A percentile compares a stretch with the other conserved stretches of the same genome.
phyloP scores from a whole-genome alignment of 2,888 invertebrate genomes.

The Chrysina gloriosa region DNA sequence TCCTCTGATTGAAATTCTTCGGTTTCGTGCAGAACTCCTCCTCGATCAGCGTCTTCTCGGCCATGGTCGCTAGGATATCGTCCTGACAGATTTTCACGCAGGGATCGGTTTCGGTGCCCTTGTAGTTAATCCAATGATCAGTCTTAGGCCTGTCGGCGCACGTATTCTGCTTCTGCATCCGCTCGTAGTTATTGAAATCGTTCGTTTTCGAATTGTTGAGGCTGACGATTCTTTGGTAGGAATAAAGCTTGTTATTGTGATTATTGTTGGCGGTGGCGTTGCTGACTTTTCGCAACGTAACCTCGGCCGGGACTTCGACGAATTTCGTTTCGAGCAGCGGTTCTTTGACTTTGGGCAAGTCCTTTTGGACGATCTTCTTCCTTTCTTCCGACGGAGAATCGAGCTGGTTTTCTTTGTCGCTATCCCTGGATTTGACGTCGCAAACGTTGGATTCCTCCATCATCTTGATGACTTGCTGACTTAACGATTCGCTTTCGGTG shows the following conservation, averaged over 20 bases:
- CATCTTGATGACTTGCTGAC: conserved; percentile 69
- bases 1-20: conserved; percentile 79
- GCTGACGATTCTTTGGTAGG: conserved; percentile 54
- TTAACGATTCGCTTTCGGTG: conserved; percentile 71
- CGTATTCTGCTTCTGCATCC: conserved; percentile 58
- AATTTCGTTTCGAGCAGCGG: conserved; percentile 53
- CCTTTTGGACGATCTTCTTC: conserved; percentile 56
- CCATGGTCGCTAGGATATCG: conserved; percentile 52
- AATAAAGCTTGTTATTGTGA: conserved; percentile 45
- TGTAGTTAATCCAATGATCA: conserved; percentile 53
- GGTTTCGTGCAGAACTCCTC: conserved; percentile 68
- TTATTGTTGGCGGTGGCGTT: conserved; percentile 48
- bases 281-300: conserved; percentile 58
- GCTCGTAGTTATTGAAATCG: conserved; percentile 51
- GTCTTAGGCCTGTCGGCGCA: conserved; percentile 59
- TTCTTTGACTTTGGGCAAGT: conserved; percentile 51
- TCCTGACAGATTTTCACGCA: conserved; percentile 42
- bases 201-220: conserved; percentile 54
- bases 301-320: conserved; percentile 53
- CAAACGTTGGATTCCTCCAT: conserved; percentile 63
- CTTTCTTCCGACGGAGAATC: conserved; percentile 68
- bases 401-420: conserved; percentile 78
- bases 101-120: conserved; percentile 35
- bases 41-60: conserved; percentile 54
- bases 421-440: conserved; percentile 72